phyloP scores from a whole-genome alignment of 1,140 invertebrate genomes.

The Tenebrio molitor region DNA sequence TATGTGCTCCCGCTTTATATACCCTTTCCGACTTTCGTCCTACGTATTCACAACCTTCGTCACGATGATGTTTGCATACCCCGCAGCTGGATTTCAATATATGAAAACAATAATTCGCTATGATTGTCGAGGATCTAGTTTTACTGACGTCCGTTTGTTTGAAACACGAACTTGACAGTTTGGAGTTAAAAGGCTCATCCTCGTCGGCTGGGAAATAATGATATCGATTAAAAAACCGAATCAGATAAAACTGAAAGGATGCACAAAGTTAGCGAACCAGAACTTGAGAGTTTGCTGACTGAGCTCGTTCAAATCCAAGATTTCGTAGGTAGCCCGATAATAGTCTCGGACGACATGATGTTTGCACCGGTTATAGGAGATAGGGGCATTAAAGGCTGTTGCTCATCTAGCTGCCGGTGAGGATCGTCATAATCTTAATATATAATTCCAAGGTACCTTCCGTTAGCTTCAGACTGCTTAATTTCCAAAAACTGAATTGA shows the following conservation, averaged over 20 bases:
- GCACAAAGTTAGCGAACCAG: conserved; percentile 19
- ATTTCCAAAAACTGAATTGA: background rate
- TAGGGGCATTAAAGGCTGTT: conserved; percentile 26
- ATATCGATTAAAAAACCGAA: conserved; percentile 32
- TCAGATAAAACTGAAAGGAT: conserved; percentile 29
- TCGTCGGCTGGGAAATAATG: conserved; percentile 14
- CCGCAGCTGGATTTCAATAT: conserved; percentile 10
- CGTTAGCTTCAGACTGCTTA: background rate
- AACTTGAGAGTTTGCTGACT: conserved; percentile 34
- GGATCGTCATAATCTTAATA: background rate
- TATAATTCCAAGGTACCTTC: background rate
- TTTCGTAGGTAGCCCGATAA: conserved; percentile 6
- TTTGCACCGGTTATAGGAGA: conserved; percentile 8
- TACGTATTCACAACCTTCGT: conserved; percentile 21
- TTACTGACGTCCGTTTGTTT: background rate
- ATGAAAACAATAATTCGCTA: conserved; percentile 20
- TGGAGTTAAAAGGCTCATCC: background rate
- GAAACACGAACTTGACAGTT: background rate
- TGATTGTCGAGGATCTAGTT: conserved; percentile 18
- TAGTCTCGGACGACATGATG: conserved; percentile 31
- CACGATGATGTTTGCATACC: conserved; percentile 21
- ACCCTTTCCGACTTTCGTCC: conserved; percentile 10
- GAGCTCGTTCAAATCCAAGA: conserved; percentile 18
- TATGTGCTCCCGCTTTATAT: conserved; percentile 27
- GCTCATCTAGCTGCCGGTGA: conserved; percentile 4